These are phyloP conservation scores for Datnioides undecimradiatus DNA, from an alignment of 2,113 vertebrate species.

Conservation along the genomic window DNA sequence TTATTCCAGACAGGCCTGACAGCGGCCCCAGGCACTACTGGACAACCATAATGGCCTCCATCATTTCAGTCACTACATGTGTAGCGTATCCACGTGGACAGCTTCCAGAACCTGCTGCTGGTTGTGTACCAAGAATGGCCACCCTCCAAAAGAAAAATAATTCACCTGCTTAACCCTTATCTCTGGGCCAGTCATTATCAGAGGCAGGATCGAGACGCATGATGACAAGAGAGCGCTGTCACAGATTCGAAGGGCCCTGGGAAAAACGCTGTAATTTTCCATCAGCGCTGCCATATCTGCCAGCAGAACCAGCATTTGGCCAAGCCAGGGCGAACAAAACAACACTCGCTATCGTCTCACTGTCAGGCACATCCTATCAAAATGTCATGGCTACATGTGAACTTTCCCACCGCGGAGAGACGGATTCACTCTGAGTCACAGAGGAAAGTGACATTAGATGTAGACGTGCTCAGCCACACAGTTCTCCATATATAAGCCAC, in stretches of 20 bases:
- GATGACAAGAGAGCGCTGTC: slow-evolving; percentile 45
- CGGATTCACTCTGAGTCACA: slow-evolving; percentile 25
- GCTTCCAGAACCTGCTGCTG: slow-evolving; percentile 36
- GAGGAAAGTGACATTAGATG: slow-evolving; percentile 20
- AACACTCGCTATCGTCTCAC: slow-evolving; percentile 54
- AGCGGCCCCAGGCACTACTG: slow-evolving; percentile 57
- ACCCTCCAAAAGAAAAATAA: slow-evolving; percentile 49
- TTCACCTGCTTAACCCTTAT: slow-evolving; percentile 45
- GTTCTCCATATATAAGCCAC: slow-evolving; percentile 23
- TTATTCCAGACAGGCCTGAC: slow-evolving; percentile 65
- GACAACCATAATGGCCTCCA: slow-evolving; percentile 74
- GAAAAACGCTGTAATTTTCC: slow-evolving; percentile 59
- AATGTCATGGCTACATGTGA: slow-evolving; percentile 69
- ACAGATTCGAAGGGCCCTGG: slow-evolving; percentile 26
- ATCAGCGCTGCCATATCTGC: slow-evolving; percentile 44
- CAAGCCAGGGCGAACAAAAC: slow-evolving; percentile 53
- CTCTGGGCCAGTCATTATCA: slow-evolving; percentile 47
- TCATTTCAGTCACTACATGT: slow-evolving; percentile 66
- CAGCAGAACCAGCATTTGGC: slow-evolving; percentile 60
- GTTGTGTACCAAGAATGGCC: slow-evolving; percentile 31
- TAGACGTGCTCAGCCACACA: not conserved
- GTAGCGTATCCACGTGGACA: slow-evolving; percentile 26
- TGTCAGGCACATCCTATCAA: slow-evolving; percentile 60
- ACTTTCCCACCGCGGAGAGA: slow-evolving; percentile 52
- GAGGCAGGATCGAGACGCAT: slow-evolving; percentile 34